These are phyloP conservation scores for Myotis lucifugus DNA, from an alignment of 2,113 vertebrate genomes.

Conservation along the genomic window DNA sequence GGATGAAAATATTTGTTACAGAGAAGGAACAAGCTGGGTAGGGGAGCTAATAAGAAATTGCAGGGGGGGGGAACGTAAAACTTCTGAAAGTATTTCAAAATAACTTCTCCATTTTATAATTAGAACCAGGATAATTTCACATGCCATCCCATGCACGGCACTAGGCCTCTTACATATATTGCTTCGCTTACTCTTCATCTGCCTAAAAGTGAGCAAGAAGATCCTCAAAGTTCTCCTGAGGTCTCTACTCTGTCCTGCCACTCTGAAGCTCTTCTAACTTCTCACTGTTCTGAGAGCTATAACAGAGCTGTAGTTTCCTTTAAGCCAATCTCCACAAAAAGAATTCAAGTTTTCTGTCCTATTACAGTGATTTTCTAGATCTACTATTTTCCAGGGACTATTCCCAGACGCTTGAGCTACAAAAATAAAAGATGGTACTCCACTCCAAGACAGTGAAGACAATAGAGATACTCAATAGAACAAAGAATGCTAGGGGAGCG, in stretches of 20 bases:
- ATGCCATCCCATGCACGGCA: accelerated
- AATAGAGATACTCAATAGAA: not conserved
- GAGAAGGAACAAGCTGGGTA: not conserved
- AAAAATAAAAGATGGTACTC: not conserved
- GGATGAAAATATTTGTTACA: not conserved
- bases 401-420: not conserved
- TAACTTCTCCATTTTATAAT: not conserved
- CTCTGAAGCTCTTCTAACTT: not conserved
- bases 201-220: not conserved
- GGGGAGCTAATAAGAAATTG: not conserved
- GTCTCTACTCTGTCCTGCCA: not conserved
- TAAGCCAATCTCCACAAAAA: not conserved
- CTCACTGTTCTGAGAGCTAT: not conserved
- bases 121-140: not conserved
- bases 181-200: not conserved
- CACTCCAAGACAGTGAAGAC: not conserved
- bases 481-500: not conserved
- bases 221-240: not conserved
- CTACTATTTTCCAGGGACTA: not conserved
- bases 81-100: not conserved
- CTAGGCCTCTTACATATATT: not conserved
- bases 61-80: not conserved
- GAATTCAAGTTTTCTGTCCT: not conserved
- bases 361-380: not conserved
- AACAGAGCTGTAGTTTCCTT: not conserved